phyloP scores from a whole-genome alignment of 1,140 invertebrate genomes.

The Lasioglossum baleicum region DNA sequence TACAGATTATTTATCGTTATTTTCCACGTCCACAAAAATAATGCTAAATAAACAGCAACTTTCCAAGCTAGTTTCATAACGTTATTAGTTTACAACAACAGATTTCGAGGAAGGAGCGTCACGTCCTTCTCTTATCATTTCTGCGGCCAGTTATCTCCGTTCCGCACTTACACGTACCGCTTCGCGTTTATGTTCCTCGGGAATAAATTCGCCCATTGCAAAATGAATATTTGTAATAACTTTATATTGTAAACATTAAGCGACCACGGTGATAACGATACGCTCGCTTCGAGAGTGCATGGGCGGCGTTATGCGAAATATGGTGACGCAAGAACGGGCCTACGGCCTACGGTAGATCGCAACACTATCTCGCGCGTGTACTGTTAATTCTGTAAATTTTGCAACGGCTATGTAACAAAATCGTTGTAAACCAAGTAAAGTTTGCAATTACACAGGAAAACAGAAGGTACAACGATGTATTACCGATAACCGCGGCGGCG shows the following conservation, averaged over 20 bases:
- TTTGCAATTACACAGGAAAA: constrained; percentile 73
- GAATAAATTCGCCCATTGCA: constrained; percentile 25
- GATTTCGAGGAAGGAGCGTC: neutral
- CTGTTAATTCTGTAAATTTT: neutral
- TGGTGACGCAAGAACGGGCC: too few species aligned
- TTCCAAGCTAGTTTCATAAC: too few species aligned
- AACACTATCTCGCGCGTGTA: neutral
- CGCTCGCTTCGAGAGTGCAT: too few species aligned
- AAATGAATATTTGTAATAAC: constrained; percentile 1
- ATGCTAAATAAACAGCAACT: too few species aligned
- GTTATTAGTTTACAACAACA: too few species aligned
- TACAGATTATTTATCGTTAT: too few species aligned
- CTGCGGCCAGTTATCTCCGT: neutral
- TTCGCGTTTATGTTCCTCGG: neutral
- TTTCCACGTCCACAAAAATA: too few species aligned
- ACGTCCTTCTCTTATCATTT: neutral
- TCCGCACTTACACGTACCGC: neutral
- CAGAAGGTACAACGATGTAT: constrained; percentile 64
- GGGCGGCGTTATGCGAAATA: too few species aligned
- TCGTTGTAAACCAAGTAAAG: constrained; percentile 63
- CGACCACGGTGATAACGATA: neutral
- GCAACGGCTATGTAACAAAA: constrained; percentile 41
- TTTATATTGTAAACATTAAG: neutral
- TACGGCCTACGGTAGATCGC: too few species aligned
- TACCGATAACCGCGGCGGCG: constrained; percentile 52